Evolutionary conservation across 2,113 vertebrate genomes (phyloP).

Genomic region (Chrysochloris asiatica): DNA sequence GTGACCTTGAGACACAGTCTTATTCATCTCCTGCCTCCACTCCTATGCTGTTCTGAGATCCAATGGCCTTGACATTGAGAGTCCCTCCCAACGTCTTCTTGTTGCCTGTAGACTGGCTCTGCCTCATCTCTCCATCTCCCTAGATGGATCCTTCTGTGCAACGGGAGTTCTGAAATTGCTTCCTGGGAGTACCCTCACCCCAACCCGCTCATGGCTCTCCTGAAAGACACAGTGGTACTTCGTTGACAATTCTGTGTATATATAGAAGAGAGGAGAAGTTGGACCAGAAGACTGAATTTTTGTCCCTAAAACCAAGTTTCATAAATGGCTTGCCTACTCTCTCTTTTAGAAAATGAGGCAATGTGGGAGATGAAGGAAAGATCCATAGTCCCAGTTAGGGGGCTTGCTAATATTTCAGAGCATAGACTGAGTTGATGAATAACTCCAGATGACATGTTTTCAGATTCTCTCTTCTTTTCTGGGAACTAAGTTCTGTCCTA

Average conservation of each 20-base stretch:
- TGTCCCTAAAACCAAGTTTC: conserved; percentile 8
- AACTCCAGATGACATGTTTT: no score
- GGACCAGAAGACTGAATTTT: not conserved
- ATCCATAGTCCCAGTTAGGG: not conserved
- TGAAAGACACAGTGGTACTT: not conserved
- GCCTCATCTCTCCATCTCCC: not conserved
- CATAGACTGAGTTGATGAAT: not conserved
- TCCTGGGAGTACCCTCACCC: not conserved
- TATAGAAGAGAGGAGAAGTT: not conserved
- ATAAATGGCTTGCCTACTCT: not conserved
- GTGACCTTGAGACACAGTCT: not conserved
- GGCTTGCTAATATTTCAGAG: not conserved
- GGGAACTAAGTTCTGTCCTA: not conserved
- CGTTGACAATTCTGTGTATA: not conserved
- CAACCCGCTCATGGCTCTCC: not conserved
- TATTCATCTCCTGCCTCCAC: not conserved
- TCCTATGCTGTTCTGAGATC: not conserved
- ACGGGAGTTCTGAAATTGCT: not conserved
- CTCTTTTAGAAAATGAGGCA: not conserved
- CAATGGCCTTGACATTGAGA: not conserved
- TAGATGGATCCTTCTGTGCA: not conserved
- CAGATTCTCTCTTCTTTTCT: not conserved
- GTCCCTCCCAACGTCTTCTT: not conserved
- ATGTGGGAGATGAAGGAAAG: not conserved
- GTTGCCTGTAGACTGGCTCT: not conserved